Evolutionary conservation across 1,140 invertebrate species (phyloP).

Genomic region (Sycophaga agraensis): DNA sequence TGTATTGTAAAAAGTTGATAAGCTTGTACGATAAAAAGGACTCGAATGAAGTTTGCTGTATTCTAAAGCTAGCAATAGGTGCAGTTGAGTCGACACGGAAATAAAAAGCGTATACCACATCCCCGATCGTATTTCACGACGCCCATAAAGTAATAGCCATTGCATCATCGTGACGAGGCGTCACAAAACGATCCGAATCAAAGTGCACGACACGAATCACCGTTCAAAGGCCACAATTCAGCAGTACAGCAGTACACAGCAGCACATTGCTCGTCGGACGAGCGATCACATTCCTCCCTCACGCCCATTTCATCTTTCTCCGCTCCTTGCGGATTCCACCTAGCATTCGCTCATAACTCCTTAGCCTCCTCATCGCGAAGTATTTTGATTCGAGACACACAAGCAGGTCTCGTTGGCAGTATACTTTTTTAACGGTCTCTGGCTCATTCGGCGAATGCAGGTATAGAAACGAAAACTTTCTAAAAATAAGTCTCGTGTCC

Average conservation of each 20-base stretch:
- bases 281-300: too few relatives aligned
- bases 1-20: too few relatives aligned
- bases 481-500: too few relatives aligned
- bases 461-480: too few relatives aligned
- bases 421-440: too few relatives aligned
- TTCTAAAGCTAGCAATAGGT: background rate
- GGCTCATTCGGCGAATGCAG: too few relatives aligned
- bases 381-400: too few relatives aligned
- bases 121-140: slow-evolving; percentile 10
- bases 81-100: background rate
- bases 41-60: background rate
- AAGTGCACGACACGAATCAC: slow-evolving; percentile 3
- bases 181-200: slow-evolving; percentile 6
- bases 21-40: too few relatives aligned
- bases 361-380: too few relatives aligned
- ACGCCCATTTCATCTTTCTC: background rate
- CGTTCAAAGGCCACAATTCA: background rate
- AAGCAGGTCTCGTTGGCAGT: too few relatives aligned
- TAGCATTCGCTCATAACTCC: too few relatives aligned
- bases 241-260: background rate
- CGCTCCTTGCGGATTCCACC: background rate
- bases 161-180: background rate
- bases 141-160: slow-evolving; percentile 2
- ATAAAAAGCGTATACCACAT: slow-evolving; percentile 6
- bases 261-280: background rate